These are phyloP conservation scores for Hippocampus guttulatus DNA, from an alignment of 2,113 vertebrate genomes.

Conservation along the genomic window DNA sequence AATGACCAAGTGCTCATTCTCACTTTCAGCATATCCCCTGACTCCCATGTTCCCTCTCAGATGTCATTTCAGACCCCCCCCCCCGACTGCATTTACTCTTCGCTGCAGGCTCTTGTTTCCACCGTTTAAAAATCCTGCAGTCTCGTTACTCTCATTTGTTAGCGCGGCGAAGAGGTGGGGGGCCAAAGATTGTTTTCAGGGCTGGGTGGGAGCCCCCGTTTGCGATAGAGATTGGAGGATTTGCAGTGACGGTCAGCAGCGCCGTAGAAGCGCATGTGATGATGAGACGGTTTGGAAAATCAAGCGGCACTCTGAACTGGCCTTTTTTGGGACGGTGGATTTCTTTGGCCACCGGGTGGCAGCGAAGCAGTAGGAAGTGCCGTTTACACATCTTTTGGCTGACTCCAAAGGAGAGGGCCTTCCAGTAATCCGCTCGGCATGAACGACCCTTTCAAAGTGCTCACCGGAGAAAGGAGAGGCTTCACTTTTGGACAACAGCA, in stretches of 20 bases:
- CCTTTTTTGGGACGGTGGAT: neutral
- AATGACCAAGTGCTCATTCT: slow-evolving; percentile 35
- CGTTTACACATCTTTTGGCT: too few species aligned
- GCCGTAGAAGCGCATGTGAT: neutral
- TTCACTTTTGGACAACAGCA: too few species aligned
- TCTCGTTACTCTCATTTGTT: slow-evolving; percentile 45
- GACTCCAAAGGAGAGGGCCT: too few species aligned
- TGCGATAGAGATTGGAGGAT: too few species aligned
- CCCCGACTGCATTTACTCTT: slow-evolving; percentile 48
- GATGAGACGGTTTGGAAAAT: too few species aligned
- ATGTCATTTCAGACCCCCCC: slow-evolving; percentile 3
- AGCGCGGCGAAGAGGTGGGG: neutral
- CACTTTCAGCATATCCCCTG: slow-evolving; percentile 38
- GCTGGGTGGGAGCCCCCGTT: slow-evolving; percentile 9
- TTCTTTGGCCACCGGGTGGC: slow-evolving; percentile 1
- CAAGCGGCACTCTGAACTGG: neutral
- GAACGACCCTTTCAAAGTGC: too few species aligned
- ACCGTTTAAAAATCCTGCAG: slow-evolving; percentile 33
- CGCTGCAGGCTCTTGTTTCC: slow-evolving; percentile 51
- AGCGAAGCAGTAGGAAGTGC: neutral
- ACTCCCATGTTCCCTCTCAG: slow-evolving; percentile 13
- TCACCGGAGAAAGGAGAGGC: too few species aligned
- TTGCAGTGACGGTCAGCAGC: too few species aligned
- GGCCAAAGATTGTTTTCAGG: slow-evolving; percentile 29
- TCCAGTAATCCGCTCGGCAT: too few species aligned